A percentile compares a stretch with the other conserved stretches of the same genome.
Conservation (phyloP, 2,113 vertebrate species). For the Verasper variegatus region DNA sequence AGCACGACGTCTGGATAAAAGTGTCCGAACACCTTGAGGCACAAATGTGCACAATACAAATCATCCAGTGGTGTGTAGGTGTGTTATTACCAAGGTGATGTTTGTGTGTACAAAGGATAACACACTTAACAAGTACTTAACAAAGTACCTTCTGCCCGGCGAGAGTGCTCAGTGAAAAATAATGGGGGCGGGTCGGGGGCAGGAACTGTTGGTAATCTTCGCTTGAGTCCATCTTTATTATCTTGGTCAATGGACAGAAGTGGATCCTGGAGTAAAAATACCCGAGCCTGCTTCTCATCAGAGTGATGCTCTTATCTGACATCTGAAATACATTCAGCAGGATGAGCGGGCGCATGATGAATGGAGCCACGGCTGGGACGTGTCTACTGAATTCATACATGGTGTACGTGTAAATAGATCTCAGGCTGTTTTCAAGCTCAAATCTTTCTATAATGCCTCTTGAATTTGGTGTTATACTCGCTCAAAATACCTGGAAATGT, state of each 20-base stretch:
- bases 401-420: not conserved
- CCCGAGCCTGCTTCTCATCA: slow-evolving; percentile 81
- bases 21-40: not conserved
- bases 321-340: slow-evolving; percentile 67
- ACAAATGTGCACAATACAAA: slow-evolving; percentile 14
- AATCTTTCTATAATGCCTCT: not conserved
- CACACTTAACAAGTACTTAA: slow-evolving; percentile 81
- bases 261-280: slow-evolving; percentile 84
- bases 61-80: slow-evolving; percentile 20
- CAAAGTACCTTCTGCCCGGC: slow-evolving; percentile 73
- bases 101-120: slow-evolving; percentile 73
- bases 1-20: not conserved
- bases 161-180: slow-evolving; percentile 63
- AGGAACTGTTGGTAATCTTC: slow-evolving; percentile 68
- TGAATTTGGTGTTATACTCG: not conserved
- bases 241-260: slow-evolving; percentile 81
- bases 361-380: slow-evolving; percentile 15
- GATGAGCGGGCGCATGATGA: slow-evolving; percentile 40
- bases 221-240: slow-evolving; percentile 79
- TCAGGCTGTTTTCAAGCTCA: not conserved
- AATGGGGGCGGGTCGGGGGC: slow-evolving; percentile 31
- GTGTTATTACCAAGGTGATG: slow-evolving; percentile 65
- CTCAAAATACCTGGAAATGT: not conserved
- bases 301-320: slow-evolving; percentile 79
- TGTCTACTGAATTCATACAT: slow-evolving; percentile 20